Evolutionary conservation across 2,797 vertebrate species (phyloP).

Genomic region (Sylvia borin): DNA sequence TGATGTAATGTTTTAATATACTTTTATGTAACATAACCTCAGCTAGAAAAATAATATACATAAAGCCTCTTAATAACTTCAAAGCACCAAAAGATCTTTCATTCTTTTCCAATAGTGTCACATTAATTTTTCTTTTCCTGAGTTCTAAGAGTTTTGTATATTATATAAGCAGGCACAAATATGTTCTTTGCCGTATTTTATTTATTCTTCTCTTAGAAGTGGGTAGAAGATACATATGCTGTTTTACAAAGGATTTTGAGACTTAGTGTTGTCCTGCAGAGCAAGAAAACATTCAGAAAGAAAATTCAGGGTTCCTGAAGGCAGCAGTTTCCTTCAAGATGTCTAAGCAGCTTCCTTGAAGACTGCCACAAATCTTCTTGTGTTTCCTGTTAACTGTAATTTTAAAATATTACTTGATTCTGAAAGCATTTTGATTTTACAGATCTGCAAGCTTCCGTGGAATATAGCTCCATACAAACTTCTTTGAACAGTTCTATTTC

Average conservation of each 20-base stretch:
- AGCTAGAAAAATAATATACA: neutral
- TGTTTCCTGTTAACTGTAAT: neutral
- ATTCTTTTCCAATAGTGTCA: constrained; percentile 40
- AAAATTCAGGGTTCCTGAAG: neutral
- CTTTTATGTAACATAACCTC: constrained; percentile 5
- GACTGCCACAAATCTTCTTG: neutral
- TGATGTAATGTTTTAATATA: constrained; percentile 18
- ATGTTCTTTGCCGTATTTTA: neutral
- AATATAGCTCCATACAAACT: neutral
- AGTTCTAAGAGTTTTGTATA: neutral
- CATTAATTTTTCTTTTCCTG: constrained; percentile 28
- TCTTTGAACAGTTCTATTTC: neutral
- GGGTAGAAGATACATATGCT: neutral
- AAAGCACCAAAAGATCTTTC: constrained; percentile 15
- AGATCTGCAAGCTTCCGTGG: neutral
- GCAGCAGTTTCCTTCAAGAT: neutral
- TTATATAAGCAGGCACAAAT: neutral
- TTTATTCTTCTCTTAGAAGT: constrained; percentile 18
- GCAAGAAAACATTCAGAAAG: neutral
- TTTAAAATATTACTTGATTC: neutral
- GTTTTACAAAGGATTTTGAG: neutral
- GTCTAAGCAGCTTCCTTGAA: neutral
- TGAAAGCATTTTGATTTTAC: neutral
- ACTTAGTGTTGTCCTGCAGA: neutral
- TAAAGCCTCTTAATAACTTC: constrained; percentile 9